Base-by-base conservation (phyloP, 2,113 vertebrate species). In the Engystomops pustulosus region DNA sequence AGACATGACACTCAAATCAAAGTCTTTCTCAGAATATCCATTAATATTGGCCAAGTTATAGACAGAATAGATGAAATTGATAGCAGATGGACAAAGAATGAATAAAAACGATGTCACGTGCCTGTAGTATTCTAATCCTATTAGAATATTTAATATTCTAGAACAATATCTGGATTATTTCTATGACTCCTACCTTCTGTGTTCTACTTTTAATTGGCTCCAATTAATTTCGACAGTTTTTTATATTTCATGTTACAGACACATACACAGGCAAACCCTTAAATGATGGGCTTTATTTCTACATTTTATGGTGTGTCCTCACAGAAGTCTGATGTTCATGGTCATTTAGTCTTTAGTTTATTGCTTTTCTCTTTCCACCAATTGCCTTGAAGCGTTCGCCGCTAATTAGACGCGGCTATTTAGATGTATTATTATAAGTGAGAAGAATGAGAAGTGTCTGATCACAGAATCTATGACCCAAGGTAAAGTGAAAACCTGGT, bases 271-370 rank as follows among this genome's bases (percentile, higher is more conserved):
- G 27, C 23, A 51, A 74, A 74, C 15, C 71, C 51, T 14, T 32
- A 51, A 30, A 49, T 17, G 25, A 7, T 15, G 14, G 25, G 9
- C 45, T 74, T 74, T 49, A 30, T 74, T 49, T 30, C 27, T 51
- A 8, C 38, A n/a, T 51, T 72, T 74, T 51, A 49, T 49, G 49
- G 25, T 45, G 2, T 49, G 70, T 49, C 70, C 7, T 44, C 18
- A 45, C 30, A 72, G 27, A 74, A 75, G 71, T 51, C 71, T 75
- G 30, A 75, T 75, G 49, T 51, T 75, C 45, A 34, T 51, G 30
- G 71, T 18, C 71, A 18, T 32, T 34, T 32, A 51, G 45, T 75
- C n/a, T 32, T 30, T 44, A 34, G 45, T 49, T 51, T 75, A 51
- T 75, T 51, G 45, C 45, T 51, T 30, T 49, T 75, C 41, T 30